These are phyloP conservation scores for Doryteuthis pealeii DNA, from an alignment of 1,140 invertebrate genomes.

Conservation along the genomic window DNA sequence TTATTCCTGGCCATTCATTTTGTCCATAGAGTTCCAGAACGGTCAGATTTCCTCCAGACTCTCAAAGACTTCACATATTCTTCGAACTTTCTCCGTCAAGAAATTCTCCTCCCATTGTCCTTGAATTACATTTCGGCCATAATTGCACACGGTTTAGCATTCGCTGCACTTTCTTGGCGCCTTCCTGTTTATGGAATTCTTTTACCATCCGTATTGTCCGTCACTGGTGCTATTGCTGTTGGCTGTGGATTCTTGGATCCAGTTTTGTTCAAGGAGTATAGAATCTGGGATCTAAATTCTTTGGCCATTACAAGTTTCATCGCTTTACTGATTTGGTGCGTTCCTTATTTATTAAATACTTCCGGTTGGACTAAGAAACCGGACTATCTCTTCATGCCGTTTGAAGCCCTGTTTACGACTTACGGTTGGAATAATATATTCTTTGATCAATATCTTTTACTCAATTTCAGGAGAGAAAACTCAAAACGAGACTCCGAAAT, in stretches of 20 bases:
- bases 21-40: constrained; percentile 12
- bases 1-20: constrained; percentile 26
- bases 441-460: constrained; percentile 27
- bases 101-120: constrained; percentile 20
- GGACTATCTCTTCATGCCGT: constrained; percentile 26
- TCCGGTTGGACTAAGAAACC: constrained; percentile 23
- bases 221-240: constrained; percentile 21
- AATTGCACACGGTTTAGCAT: constrained; percentile 24
- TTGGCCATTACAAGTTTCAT: constrained; percentile 16
- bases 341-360: constrained; percentile 25
- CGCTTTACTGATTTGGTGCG: constrained; percentile 24
- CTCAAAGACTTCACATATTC: constrained; percentile 18
- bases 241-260: constrained; percentile 17
- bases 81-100: neutral
- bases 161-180: constrained; percentile 25
- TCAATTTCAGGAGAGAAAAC: constrained; percentile 23
- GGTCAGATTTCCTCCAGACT: neutral
- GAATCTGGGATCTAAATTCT: constrained; percentile 19
- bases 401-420: constrained; percentile 26
- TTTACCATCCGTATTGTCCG: constrained; percentile 32
- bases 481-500: neutral
- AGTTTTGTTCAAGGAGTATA: constrained; percentile 22
- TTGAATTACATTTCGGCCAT: constrained; percentile 23
- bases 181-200: constrained; percentile 28
- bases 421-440: constrained; percentile 34